Conservation (phyloP, 2,888 invertebrate genomes). For the Lasioglossum morio region DNA sequence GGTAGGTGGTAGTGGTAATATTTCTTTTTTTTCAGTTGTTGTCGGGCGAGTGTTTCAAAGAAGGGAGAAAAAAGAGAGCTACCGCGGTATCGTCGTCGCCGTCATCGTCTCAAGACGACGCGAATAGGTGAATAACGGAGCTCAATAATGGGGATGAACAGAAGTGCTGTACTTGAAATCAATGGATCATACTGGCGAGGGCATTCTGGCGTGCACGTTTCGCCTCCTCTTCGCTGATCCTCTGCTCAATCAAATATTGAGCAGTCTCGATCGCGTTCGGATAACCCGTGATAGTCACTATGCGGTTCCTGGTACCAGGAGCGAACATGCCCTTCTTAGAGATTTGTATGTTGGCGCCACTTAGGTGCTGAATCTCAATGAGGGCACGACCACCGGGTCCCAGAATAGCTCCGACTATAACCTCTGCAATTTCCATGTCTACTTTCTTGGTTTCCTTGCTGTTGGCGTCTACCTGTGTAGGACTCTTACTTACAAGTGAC, state of each 20-base stretch:
- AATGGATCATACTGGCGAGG: conserved; percentile 90
- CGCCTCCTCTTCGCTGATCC: conserved; percentile 97
- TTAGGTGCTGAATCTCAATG: conserved; percentile 98
- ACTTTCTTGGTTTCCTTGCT: conserved; percentile 95
- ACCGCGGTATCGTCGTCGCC: conserved; percentile 63
- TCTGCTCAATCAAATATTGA: conserved; percentile 98
- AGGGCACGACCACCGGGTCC: conserved; percentile 98
- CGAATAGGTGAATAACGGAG: conserved; percentile 73
- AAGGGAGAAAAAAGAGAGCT: conserved; percentile 63
- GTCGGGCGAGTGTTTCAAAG: conserved; percentile 62
- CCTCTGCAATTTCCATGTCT: conserved; percentile 95
- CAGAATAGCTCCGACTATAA: conserved; percentile 98
- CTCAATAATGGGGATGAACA: conserved; percentile 76
- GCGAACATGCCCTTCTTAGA: conserved; percentile 99
- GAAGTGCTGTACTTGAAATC: conserved; percentile 82
- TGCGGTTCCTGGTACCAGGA: conserved; percentile 98
- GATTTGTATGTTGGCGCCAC: conserved; percentile 99
- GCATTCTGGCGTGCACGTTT: conserved; percentile 97
- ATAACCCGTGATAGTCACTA: conserved; percentile 97
- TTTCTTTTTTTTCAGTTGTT: not conserved
- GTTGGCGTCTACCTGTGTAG: conserved; percentile 91
- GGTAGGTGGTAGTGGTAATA: conserved; percentile 62
- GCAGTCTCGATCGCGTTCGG: conserved; percentile 95
- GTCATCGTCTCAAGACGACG: conserved; percentile 59
- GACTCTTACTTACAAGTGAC: conserved; percentile 92